These are phyloP conservation scores for Megalops cyprinoides DNA, from an alignment of 2,797 vertebrate species.

Conservation along the genomic window DNA sequence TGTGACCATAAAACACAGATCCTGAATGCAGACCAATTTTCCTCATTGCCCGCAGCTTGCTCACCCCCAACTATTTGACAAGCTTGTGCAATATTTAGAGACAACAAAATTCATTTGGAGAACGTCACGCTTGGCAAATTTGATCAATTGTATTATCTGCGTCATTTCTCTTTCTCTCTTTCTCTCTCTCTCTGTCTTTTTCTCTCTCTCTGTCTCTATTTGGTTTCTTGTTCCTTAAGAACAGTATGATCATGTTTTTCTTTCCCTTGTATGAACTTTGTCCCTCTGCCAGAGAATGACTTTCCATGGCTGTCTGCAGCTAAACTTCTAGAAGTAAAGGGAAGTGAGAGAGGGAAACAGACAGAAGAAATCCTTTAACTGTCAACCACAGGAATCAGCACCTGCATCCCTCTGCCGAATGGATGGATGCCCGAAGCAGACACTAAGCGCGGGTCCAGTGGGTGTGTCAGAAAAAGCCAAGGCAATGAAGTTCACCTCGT, in stretches of 20 bases:
- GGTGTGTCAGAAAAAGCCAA: not conserved
- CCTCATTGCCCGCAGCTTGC: not conserved
- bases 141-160: slow-evolving; percentile 1
- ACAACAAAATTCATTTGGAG: slow-evolving; percentile 11
- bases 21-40: not conserved
- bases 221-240: not conserved
- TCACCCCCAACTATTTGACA: not conserved
- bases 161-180: slow-evolving; percentile 15
- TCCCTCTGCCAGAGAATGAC: slow-evolving; percentile 18
- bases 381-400: not conserved
- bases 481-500: not conserved
- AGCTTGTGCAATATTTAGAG: slow-evolving; percentile 35
- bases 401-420: not conserved
- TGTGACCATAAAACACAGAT: slow-evolving; percentile 28
- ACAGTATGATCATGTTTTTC: not conserved
- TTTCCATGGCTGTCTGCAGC: slow-evolving; percentile 18
- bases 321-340: not conserved
- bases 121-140: slow-evolving; percentile 28
- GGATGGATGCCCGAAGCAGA: not conserved
- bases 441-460: not conserved
- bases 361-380: not conserved
- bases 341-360: not conserved
- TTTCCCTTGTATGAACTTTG: not conserved
- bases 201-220: slow-evolving; percentile 8
- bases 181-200: not conserved